phyloP scores from a whole-genome alignment of 2,113 vertebrate genomes.

The Brienomyrus brachyistius region DNA sequence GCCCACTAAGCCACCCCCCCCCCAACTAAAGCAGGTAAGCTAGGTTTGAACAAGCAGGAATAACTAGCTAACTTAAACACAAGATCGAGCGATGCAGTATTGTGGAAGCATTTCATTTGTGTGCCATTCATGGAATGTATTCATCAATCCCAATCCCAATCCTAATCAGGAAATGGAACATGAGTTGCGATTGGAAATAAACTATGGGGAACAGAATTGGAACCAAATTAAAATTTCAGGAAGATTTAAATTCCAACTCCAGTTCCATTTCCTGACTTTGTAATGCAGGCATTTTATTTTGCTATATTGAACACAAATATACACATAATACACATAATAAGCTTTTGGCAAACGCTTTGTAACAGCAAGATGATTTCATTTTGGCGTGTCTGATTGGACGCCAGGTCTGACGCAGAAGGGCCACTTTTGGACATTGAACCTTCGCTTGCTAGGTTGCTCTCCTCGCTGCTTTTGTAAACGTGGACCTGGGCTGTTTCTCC shows the following conservation, averaged over 20 bases:
- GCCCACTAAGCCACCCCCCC: background rate
- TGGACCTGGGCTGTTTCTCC: background rate
- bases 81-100: background rate
- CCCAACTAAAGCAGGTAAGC: background rate
- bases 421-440: background rate
- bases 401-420: background rate
- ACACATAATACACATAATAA: too few relatives aligned
- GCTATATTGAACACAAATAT: background rate
- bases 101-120: background rate
- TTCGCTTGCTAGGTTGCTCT: background rate
- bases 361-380: background rate
- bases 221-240: too few relatives aligned
- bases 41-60: background rate
- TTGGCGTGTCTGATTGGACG: background rate
- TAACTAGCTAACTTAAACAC: background rate
- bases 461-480: background rate
- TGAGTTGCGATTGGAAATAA: too few relatives aligned
- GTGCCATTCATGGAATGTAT: background rate
- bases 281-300: background rate
- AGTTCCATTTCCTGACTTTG: too few relatives aligned
- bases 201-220: too few relatives aligned
- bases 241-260: too few relatives aligned
- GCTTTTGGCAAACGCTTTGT: background rate
- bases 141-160: too few relatives aligned
- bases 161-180: too few relatives aligned